A percentile compares a stretch with the other conserved stretches of the same genome.
Evolutionary conservation across 2,797 vertebrate species (phyloP).

Genomic region (Mergus octosetaceus): DNA sequence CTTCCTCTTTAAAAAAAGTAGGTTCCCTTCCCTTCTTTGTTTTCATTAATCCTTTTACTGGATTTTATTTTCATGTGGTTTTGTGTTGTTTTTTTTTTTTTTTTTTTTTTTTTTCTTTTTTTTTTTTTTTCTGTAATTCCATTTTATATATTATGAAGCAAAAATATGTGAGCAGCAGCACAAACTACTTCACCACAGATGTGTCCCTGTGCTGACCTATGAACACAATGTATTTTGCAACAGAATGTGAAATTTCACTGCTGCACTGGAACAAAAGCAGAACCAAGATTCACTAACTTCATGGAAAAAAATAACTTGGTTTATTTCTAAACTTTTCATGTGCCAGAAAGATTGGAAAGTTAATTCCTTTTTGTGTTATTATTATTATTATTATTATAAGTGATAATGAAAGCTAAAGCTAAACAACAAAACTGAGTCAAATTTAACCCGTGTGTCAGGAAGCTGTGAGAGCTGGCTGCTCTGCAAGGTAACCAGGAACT

Average conservation of each 20-base stretch:
- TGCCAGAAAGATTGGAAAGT: not conserved
- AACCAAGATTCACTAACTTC: not conserved
- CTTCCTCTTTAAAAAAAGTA: not conserved
- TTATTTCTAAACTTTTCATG: not conserved
- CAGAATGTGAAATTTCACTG: not conserved
- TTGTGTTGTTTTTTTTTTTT: not conserved
- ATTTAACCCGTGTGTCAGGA: not conserved
- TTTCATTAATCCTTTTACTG: not conserved
- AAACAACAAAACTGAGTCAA: not conserved
- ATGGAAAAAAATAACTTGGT: not conserved
- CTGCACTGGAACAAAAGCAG: conserved; percentile 25
- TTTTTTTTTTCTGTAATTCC: not conserved
- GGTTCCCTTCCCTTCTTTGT: not conserved
- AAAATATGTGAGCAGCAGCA: not conserved
- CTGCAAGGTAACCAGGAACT: not conserved
- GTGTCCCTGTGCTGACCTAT: not conserved
- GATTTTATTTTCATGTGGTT: not conserved
- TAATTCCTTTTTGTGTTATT: not conserved
- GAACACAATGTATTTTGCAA: conserved; percentile 3
- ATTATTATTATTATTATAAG: not conserved
- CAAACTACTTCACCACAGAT: not conserved
- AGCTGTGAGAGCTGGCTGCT: not conserved
- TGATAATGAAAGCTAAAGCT: not conserved
- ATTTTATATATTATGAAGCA: not conserved
- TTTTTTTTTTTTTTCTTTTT: not conserved